Evolutionary conservation across 1,140 invertebrate genomes (phyloP), one percentile per base, ranked within the genome.

Genomic region (Drosophila tristis): DNA sequence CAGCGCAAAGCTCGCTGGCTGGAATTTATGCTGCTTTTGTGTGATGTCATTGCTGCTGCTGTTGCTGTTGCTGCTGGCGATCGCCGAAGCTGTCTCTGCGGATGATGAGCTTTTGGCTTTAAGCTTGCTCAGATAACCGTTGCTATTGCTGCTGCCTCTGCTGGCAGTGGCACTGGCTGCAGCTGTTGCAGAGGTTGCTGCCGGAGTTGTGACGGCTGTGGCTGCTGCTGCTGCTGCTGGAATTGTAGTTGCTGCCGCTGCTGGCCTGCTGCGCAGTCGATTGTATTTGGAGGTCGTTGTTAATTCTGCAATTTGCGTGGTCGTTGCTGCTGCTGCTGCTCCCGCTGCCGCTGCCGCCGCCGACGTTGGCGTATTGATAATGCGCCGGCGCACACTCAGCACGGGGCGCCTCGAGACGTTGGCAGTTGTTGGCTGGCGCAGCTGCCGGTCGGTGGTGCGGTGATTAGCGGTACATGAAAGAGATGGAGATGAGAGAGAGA

Each of bases 381-480:
- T 77, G 54, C 90, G 90, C 42, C 82, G 78, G 72, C 90, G 90
- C 57, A 91, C 90, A 35, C 90, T 91, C 49, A 91, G 39, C 66
- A 90, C 80, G 23, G 90, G 90, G 29, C 90, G 82, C 25, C 86
- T 90, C 43, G 90, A 81, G 42, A 74, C 85, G 45, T 29, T 72
- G 62, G 50, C 55, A 64, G 56, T 75, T 67, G 78, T 56, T 65
- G 82, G 82, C 45, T 85, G 85, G 50, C 90, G 90, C 63, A 86
- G 76, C 90, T 91, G 79, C 47, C 49, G 62, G 74, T 67, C 42
- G 58, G 53, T 45, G 29, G 61, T 51, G 6, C 42, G 20, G 13
- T 26, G 31, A 45, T 74, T 60, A 47, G 39, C 49, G 49, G 47
- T 43, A 81, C 70, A 86, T 82, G 81, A 59, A 86, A 71, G 29